phyloP scores from a whole-genome alignment of 2,113 vertebrate genomes.

The Mustela nigripes region DNA sequence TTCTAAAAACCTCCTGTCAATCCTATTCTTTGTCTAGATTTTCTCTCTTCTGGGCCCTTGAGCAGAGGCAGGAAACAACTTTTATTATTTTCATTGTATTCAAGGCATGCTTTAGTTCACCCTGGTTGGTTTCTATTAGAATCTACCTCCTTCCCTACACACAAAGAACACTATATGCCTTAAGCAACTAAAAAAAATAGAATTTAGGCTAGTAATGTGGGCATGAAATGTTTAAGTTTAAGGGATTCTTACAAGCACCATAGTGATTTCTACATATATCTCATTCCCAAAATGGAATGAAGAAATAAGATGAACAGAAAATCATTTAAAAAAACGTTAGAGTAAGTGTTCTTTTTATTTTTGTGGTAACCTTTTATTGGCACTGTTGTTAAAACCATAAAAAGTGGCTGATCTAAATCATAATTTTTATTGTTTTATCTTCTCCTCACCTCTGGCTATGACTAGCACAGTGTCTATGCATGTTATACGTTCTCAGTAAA shows the following conservation, averaged over 20 bases:
- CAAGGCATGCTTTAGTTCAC: conserved; percentile 32
- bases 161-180: conserved; percentile 40
- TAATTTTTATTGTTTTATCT: not conserved
- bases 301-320: conserved; percentile 43
- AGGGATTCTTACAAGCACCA: conserved; percentile 26
- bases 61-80: conserved; percentile 49
- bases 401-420: not conserved
- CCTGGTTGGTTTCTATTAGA: conserved; percentile 58
- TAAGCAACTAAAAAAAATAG: conserved; percentile 52
- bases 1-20: conserved; percentile 39
- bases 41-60: conserved; percentile 50
- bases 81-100: conserved; percentile 67
- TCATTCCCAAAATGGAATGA: conserved; percentile 57
- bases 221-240: conserved; percentile 51
- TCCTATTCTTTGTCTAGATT: conserved; percentile 63
- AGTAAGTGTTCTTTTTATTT: conserved; percentile 43
- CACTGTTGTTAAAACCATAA: conserved; percentile 41
- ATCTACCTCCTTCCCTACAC: not conserved
- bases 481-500: not conserved
- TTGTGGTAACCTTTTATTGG: not conserved
- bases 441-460: not conserved
- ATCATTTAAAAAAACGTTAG: conserved; percentile 43
- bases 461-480: not conserved
- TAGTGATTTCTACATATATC: conserved; percentile 18
- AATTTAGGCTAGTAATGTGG: conserved; percentile 33